Base-by-base conservation (phyloP, 2,888 invertebrate species). In the Sminthurides aquaticus region DNA sequence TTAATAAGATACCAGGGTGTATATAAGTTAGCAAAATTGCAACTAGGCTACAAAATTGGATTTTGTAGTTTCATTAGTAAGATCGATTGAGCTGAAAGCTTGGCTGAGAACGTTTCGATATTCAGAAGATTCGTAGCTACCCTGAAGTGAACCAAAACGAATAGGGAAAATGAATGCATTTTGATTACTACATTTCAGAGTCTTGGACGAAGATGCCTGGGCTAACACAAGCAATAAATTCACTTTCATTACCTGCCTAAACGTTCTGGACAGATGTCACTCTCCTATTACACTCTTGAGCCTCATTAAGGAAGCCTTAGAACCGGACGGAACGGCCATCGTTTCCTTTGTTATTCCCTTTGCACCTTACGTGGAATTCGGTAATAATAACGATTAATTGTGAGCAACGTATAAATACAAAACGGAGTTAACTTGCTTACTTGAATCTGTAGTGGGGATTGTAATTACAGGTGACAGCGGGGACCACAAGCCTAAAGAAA, bases 331-430 rank as follows among this genome's bases (percentile, higher is more conserved):
- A 0, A 80, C 86, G 27, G 82, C 91, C 25, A 78, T 97, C 55
- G 81, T 98, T n/a, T 96, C 96, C 0, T 82, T 96, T 1, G 98
- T 97, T 18, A 81, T 98, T 68, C 98, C 98, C 0, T 92, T 93
- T 81, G 88, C 87, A 74, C 92, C 95, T 62, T 98, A 94, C 78
- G 96, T 97, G 0, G 98, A 98, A 83, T 84, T 83, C 71, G 89
- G 91, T 86, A 82, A 80, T 76, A 74, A 62, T 58, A n/a, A n/a
- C 25, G 18, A 24, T 43, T 48, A n/a, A 58, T 15, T n/a, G 18
- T 49, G 49, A n/a, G n/a, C n/a, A n/a, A n/a, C n/a, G n/a, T n/a
- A n/a, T n/a, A n/a, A n/a, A n/a, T n/a, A 56, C n/a, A 56, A 28
- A 60, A 18, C 25, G 24, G 15, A 43, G 15, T 11, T 24, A 20